Evolutionary conservation across 2,113 vertebrate species (phyloP).

Genomic region (Cyrtonyx montezumae): DNA sequence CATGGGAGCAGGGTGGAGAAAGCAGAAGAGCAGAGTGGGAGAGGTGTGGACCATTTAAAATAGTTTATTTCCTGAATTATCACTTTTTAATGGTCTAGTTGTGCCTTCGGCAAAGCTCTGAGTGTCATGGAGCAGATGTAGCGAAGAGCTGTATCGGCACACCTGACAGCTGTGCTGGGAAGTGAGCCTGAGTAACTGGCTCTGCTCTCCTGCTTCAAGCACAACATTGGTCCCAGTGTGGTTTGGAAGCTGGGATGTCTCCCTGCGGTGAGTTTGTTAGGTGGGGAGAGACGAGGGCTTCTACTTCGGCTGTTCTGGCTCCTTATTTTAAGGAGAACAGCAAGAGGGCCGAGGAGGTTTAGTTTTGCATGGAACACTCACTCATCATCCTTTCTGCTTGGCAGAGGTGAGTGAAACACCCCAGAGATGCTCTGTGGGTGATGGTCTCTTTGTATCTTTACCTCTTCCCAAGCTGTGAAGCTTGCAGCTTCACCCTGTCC

Average conservation of each 20-base stretch:
- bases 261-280: rapidly evolving
- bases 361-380: background rate
- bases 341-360: rapidly evolving
- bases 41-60: background rate
- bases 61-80: background rate
- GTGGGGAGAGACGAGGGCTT: background rate
- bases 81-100: background rate
- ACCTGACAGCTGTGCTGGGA: background rate
- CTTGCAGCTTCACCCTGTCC: background rate
- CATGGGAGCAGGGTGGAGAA: background rate
- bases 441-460: background rate
- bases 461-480: background rate
- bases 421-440: background rate
- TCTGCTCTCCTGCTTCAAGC: background rate
- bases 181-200: background rate
- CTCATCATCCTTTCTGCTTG: background rate
- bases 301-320: background rate
- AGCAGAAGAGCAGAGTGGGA: background rate
- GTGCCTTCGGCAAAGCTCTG: background rate
- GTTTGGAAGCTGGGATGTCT: background rate
- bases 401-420: background rate
- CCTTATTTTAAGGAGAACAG: background rate
- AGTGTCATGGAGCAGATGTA: rapidly evolving
- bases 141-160: background rate
- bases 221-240: background rate